Conservation (phyloP, 2,797 vertebrate genomes). For the Eulemur rubriventer region DNA sequence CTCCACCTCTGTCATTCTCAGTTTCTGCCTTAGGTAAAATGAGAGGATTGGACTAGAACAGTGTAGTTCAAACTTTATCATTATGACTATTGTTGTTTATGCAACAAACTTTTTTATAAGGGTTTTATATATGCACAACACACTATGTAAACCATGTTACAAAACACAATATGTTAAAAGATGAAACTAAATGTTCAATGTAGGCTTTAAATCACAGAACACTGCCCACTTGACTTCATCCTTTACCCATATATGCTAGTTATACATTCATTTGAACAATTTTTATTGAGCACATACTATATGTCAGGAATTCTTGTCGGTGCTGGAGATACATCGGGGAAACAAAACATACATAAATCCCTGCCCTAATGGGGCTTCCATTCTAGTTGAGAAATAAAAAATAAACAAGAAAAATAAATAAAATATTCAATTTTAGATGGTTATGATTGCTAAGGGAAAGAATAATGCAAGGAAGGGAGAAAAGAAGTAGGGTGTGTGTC, state of each 20-base stretch:
- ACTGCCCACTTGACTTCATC: neutral
- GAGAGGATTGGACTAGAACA: neutral
- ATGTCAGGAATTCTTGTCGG: neutral
- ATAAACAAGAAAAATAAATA: neutral
- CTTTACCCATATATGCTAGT: neutral
- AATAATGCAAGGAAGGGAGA: neutral
- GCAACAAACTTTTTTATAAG: neutral
- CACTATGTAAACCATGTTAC: neutral
- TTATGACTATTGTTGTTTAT: neutral
- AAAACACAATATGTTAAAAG: neutral
- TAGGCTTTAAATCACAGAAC: neutral
- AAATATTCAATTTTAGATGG: neutral
- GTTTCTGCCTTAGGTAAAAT: neutral
- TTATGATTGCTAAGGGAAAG: neutral
- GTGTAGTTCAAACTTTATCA: neutral
- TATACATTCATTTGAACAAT: slow-evolving; percentile 25
- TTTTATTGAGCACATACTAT: slow-evolving; percentile 7
- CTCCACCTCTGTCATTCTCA: neutral
- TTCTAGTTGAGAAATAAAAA: neutral
- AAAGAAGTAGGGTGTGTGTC: neutral
- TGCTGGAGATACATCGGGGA: neutral
- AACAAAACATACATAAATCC: neutral
- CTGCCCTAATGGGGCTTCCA: neutral
- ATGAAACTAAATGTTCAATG: neutral
- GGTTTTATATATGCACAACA: neutral